These are phyloP conservation scores for Erethizon dorsatum DNA, from an alignment of 2,797 vertebrate genomes.

Conservation along the genomic window DNA sequence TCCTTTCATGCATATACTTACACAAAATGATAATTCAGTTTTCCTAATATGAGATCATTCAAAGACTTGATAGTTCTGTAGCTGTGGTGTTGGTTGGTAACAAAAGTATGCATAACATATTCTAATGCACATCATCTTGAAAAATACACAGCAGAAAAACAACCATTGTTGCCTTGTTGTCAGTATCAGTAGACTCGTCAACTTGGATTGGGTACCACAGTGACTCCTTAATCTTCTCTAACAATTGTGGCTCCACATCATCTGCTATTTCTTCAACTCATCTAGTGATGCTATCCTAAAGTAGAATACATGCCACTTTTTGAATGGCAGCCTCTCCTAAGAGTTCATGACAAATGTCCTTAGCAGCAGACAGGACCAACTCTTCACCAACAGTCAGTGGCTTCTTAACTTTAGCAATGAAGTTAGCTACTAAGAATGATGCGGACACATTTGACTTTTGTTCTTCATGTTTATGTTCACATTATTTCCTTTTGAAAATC, in stretches of 20 bases:
- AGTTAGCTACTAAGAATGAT: not conserved
- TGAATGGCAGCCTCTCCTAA: not conserved
- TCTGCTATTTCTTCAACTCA: not conserved
- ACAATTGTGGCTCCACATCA: not conserved
- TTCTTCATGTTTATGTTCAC: not conserved
- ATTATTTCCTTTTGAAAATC: not conserved
- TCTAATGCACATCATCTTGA: not conserved
- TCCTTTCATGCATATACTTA: not conserved
- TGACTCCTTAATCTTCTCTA: not conserved
- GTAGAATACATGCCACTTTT: not conserved
- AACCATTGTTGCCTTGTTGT: not conserved
- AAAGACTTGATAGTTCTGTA: not conserved
- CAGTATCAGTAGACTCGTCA: not conserved
- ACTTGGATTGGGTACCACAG: not conserved
- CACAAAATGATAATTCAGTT: not conserved
- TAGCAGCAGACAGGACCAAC: too few species aligned
- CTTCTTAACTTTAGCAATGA: not conserved
- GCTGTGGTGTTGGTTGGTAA: not conserved
- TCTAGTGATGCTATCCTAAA: not conserved
- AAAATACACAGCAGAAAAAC: not conserved
- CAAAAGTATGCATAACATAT: not conserved
- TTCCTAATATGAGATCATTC: not conserved
- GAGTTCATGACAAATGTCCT: not conserved
- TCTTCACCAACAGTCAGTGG: not conserved
- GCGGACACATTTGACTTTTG: not conserved